Evolutionary conservation across 2,113 vertebrate species (phyloP), one percentile per base, ranked within the genome.

Genomic region (Thamnophis sirtalis): DNA sequence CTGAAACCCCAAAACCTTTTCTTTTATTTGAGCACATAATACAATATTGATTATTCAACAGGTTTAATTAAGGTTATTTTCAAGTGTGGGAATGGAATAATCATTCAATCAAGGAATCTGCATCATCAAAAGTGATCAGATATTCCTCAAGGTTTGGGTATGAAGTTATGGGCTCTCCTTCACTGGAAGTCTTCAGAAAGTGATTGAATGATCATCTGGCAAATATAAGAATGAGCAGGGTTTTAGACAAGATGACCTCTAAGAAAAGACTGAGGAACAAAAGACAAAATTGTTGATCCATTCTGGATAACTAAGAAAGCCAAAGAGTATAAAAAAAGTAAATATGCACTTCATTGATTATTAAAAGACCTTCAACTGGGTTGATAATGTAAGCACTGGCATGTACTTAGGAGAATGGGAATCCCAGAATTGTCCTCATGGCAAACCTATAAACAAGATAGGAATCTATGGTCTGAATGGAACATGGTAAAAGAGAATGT

Each of bases 61-160:
- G 63, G 93, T 91, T 8, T 94, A 87, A 91, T 89, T 86, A 5
- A 73, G 33, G 86, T 73, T 50, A 49, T 91, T 94, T 94, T 85
- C 92, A 80, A 73, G 55, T 5, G 51, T 49, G 50, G 22, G 21
- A 73, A n/a, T 50, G 26, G 63, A 80, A 26, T 9, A 51, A 21
- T 17, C 84, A 80, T 13, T 48, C 73, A 22, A 21, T 19, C 86
- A 54, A 90, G 58, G 26, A 90, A 48, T 9, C n/a, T 50, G 60
- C 26, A 60, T 26, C 3, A 11, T 60, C 24, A 60, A 43, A 48
- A 6, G 11, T 48, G 28, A 49, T n/a, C 24, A 63, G 56, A 15
- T 89, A 58, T 43, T 55, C 60, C 5, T 48, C 26, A 11, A 73
- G 11, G 63, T 33, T 73, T 73, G 9, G 7, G 58, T 26, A 60